Percentiles rank a stretch among this genome's conserved stretches.
These are phyloP conservation scores for Apodemia mormo DNA, from an alignment of 2,888 invertebrate genomes.

Conservation along the genomic window DNA sequence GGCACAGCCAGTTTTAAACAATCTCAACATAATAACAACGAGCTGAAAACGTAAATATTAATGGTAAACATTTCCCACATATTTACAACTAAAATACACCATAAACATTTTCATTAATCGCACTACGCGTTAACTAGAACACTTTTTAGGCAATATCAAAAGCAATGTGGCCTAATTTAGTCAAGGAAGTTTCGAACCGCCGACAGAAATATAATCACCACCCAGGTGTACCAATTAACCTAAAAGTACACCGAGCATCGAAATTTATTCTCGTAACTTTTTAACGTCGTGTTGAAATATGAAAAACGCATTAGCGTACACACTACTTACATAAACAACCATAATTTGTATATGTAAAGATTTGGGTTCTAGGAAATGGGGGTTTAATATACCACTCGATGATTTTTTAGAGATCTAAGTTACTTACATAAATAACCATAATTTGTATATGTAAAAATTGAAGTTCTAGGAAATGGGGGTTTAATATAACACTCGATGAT, in stretches of 20 bases:
- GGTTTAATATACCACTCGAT: background rate
- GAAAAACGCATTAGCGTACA: background rate
- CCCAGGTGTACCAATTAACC: constrained; percentile 30
- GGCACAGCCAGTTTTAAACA: no score
- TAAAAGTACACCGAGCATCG: background rate
- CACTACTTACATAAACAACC: background rate
- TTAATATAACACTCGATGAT: no score
- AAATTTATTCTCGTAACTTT: background rate
- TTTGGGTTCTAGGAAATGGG: background rate
- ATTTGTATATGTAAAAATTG: no score
- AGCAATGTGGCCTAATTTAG: constrained; percentile 27
- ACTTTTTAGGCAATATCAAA: constrained; percentile 15
- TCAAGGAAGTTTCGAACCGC: constrained; percentile 27
- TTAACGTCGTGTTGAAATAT: constrained; percentile 8
- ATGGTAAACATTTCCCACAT: background rate
- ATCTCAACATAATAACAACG: no score
- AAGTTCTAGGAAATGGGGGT: no score
- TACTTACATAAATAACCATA: no score
- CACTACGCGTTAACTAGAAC: background rate
- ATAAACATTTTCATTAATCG: constrained; percentile 10
- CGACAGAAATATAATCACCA: constrained; percentile 29
- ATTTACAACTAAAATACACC: background rate
- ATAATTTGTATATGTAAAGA: background rate
- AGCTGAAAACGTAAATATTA: background rate
- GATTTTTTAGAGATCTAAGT: no score